Base-by-base conservation (phyloP, 2,797 vertebrate genomes). In the Rhinophrynus dorsalis region DNA sequence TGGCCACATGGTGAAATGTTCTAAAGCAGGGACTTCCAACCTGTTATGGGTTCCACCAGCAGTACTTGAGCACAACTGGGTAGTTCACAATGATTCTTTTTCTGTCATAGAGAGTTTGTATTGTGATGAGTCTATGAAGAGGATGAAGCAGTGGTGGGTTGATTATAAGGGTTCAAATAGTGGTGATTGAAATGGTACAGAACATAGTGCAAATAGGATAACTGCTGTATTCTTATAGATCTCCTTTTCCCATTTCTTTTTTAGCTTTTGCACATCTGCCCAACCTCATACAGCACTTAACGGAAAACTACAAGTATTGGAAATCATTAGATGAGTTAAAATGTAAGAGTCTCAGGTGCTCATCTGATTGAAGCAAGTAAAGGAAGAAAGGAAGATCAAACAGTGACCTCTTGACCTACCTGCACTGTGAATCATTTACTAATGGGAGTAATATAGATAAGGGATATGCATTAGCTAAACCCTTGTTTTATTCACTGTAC, bases 261-360 rank as follows among this genome's bases (percentile, higher is more conserved):
- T 58, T 82, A 98, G 96, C 95, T 79, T 98, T 98, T 74, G 96
- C 95, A 80, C 89, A 92, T 75, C 90, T 98, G 67, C 95, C 96
- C 48, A 92, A 89, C 56, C 88, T 98, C 77, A 96, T 97, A 93
- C 92, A 96, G 42, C 92, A 98, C 80, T 73, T 98, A 82, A 87
- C 94, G 0, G 92, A 93, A 75, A 98, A 98, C 81, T 95, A 96
- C 89, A 96, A 95, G 82, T 95, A 98, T 85, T 98, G 96, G 96
- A 98, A 96, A 89, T 88, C 80, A 26, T 75, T 98, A 85, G 96
- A 98, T 67, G 96, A 97, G 75, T 88, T 94, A 52, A 96, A 96
- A 79, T 96, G 94, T 76, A 96, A 92, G 81, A 95, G 91, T 70
- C 88, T 97, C 62, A 90, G 92, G 48, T 95, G 91, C 60, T 91